These are phyloP conservation scores for Anarrhichthys ocellatus DNA, from an alignment of 2,113 vertebrate genomes.

Conservation along the genomic window DNA sequence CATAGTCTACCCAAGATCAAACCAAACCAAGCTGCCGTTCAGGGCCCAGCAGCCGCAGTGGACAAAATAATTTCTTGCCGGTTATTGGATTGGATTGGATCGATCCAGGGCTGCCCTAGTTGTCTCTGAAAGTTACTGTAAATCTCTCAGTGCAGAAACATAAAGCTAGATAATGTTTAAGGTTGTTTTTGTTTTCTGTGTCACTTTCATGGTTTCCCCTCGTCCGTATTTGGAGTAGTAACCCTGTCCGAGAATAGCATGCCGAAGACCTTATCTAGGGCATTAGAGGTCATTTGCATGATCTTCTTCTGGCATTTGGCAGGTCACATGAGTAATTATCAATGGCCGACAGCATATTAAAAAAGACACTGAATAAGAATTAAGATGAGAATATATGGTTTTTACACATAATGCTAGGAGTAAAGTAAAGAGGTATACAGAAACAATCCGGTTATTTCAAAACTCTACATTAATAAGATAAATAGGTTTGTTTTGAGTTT, in stretches of 20 bases:
- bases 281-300: slow-evolving; percentile 7
- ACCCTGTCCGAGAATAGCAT: neutral
- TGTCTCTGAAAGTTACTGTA: neutral
- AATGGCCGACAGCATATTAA: neutral
- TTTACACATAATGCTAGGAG: neutral
- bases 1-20: neutral
- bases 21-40: neutral
- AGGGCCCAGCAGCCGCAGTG: neutral
- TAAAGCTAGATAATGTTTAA: neutral
- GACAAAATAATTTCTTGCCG: neutral
- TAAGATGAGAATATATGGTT: neutral
- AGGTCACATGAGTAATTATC: neutral
- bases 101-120: neutral
- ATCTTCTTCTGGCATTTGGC: slow-evolving; percentile 8
- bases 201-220: neutral
- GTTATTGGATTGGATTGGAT: neutral
- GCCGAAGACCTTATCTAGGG: neutral
- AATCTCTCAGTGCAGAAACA: neutral
- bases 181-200: neutral
- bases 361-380: neutral
- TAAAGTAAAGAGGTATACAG: neutral
- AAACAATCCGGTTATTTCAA: neutral
- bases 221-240: neutral
- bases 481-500: neutral
- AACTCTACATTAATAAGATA: neutral